Evolutionary conservation across 1,140 invertebrate genomes (phyloP).

Genomic region (Diprion similis): DNA sequence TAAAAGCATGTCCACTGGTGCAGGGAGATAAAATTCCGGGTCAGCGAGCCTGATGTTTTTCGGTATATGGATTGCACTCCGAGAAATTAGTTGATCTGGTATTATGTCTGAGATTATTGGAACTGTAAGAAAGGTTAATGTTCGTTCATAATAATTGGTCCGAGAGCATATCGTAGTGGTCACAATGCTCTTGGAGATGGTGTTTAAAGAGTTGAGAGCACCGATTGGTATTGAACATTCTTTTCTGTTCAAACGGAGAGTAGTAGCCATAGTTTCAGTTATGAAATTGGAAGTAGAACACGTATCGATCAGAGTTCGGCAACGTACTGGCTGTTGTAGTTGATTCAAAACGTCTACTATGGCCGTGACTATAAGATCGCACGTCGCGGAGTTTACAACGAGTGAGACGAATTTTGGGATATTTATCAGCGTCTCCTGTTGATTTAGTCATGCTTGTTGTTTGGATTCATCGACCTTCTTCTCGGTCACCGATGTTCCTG

Average conservation of each 20-base stretch:
- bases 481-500: background rate
- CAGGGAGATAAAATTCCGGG: conserved; percentile 29
- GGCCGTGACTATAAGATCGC: conserved; percentile 16
- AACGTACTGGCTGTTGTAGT: conserved; percentile 14
- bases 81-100: background rate
- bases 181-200: background rate
- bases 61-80: conserved; percentile 10
- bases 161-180: conserved; percentile 6
- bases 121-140: conserved; percentile 19
- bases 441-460: conserved; percentile 21
- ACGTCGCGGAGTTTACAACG: background rate
- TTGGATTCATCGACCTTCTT: background rate
- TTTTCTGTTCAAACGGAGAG: background rate
- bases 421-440: conserved; percentile 18
- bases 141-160: background rate
- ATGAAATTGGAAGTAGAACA: conserved; percentile 29
- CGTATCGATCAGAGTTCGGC: conserved; percentile 24
- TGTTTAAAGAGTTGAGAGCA: conserved; percentile 22
- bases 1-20: conserved; percentile 28
- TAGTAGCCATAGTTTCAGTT: conserved; percentile 16
- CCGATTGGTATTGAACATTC: conserved; percentile 21
- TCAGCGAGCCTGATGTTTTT: conserved; percentile 16
- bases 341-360: conserved; percentile 16
- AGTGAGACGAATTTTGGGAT: background rate
- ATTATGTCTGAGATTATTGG: conserved; percentile 18